phyloP scores from a whole-genome alignment of 30 jellyfish, hydroid and myxozoan genomes.

The Pelagia noctiluca region DNA sequence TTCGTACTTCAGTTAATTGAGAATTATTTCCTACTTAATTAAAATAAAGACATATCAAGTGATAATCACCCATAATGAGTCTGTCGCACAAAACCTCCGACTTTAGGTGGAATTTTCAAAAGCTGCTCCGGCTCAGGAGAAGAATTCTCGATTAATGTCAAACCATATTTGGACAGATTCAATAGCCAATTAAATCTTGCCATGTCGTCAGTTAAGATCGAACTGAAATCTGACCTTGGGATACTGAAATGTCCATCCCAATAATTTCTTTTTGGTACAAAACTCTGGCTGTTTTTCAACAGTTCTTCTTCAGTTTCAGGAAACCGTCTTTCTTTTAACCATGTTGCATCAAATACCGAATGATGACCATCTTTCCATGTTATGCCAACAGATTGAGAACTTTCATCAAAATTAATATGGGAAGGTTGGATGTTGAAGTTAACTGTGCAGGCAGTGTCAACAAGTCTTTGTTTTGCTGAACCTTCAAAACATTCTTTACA shows the following conservation, averaged over 20 bases:
- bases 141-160: slow-evolving; percentile 56
- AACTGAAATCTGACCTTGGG: slow-evolving; percentile 30
- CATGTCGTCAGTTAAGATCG: slow-evolving; percentile 35
- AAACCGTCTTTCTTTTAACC: slow-evolving; percentile 60
- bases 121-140: slow-evolving; percentile 46
- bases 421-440: slow-evolving; percentile 22
- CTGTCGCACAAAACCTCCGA: slow-evolving; percentile 48
- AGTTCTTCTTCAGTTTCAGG: slow-evolving; percentile 50
- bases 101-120: slow-evolving; percentile 7
- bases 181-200: slow-evolving; percentile 25
- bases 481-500: slow-evolving; percentile 61
- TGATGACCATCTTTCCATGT: slow-evolving; percentile 76
- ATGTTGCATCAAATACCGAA: slow-evolving; percentile 21
- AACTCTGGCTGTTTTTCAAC: slow-evolving; percentile 22
- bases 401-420: neutral
- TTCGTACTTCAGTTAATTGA: too few species aligned
- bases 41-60: too few species aligned
- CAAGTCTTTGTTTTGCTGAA: slow-evolving; percentile 49
- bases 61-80: slow-evolving; percentile 56
- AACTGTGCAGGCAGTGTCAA: slow-evolving; percentile 10
- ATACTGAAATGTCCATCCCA: slow-evolving; percentile 5
- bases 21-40: too few species aligned
- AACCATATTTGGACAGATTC: slow-evolving; percentile 43
- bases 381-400: neutral
- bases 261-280: neutral